phyloP scores from a whole-genome alignment of 2,888 invertebrate species.

The Suillia variegata region DNA sequence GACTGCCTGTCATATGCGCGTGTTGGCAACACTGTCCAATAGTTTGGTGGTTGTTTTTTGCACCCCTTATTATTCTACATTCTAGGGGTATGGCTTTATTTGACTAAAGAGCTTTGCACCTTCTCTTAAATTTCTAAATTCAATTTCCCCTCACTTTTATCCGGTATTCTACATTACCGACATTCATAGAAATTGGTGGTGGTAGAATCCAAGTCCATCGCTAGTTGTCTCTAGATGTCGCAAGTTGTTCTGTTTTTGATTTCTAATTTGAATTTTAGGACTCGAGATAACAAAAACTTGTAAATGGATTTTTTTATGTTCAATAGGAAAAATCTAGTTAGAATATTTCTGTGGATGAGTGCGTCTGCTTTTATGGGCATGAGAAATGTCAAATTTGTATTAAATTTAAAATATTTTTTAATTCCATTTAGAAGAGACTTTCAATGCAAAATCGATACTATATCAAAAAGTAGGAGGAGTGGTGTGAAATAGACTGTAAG shows the following conservation, averaged over 20 bases:
- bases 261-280: constrained; percentile 12
- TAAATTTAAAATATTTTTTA: too few relatives aligned
- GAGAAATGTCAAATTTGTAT: too few relatives aligned
- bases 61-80: constrained; percentile 17
- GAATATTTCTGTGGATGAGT: too few relatives aligned
- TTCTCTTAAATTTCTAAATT: constrained; percentile 47
- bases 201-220: background rate
- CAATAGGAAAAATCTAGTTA: too few relatives aligned
- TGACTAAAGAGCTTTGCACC: background rate
- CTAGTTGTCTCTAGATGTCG: constrained; percentile 42
- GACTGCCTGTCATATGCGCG: constrained; percentile 9
- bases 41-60: constrained; percentile 16
- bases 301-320: too few relatives aligned
- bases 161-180: constrained; percentile 44
- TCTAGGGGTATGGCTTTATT: too few relatives aligned
- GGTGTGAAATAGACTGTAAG: too few relatives aligned
- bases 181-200: constrained; percentile 23
- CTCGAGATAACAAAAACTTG: too few relatives aligned
- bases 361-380: too few relatives aligned
- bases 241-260: constrained; percentile 6
- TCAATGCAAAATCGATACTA: too few relatives aligned
- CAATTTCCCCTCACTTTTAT: constrained; percentile 32
- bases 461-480: too few relatives aligned
- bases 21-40: constrained; percentile 12
- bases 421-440: too few relatives aligned